Conservation (phyloP, 1,140 invertebrate species). For the Goniozus legneri region DNA sequence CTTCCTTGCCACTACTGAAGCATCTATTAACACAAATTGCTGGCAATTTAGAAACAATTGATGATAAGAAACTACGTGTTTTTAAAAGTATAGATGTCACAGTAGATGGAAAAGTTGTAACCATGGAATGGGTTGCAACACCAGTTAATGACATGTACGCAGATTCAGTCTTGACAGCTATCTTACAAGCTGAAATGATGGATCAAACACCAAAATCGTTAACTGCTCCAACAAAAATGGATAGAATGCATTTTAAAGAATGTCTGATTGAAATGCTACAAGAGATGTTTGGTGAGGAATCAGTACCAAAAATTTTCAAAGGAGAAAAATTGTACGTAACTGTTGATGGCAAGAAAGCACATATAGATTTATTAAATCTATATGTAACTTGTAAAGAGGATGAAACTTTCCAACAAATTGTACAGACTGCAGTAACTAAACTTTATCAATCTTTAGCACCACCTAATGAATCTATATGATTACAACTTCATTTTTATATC, state of each 20-base stretch:
- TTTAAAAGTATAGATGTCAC: constrained; percentile 79
- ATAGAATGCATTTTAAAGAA: constrained; percentile 87
- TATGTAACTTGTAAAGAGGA: constrained; percentile 79
- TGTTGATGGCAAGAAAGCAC: constrained; percentile 80
- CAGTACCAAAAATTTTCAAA: constrained; percentile 92
- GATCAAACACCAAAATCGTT: constrained; percentile 61
- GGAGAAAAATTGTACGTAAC: constrained; percentile 83
- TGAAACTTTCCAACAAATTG: constrained; percentile 76
- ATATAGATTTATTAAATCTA: constrained; percentile 80
- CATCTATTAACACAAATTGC: constrained; percentile 82
- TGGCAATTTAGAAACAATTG: constrained; percentile 72
- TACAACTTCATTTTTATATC: no score
- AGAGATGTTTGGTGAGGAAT: constrained; percentile 93
- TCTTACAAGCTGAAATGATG: constrained; percentile 73
- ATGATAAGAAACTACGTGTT: constrained; percentile 71
- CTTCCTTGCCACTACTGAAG: constrained; percentile 73
- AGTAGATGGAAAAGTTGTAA: constrained; percentile 79
- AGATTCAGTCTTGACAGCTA: constrained; percentile 84
- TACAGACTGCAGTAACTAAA: constrained; percentile 81
- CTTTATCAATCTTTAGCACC: constrained; percentile 82
- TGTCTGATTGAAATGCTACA: constrained; percentile 90
- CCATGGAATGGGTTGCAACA: constrained; percentile 90
- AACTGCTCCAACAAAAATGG: constrained; percentile 67
- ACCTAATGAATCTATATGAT: no score
- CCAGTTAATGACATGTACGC: constrained; percentile 98